Evolutionary conservation across 2,797 vertebrate species (phyloP).

Genomic region (Myripristis jacobus): DNA sequence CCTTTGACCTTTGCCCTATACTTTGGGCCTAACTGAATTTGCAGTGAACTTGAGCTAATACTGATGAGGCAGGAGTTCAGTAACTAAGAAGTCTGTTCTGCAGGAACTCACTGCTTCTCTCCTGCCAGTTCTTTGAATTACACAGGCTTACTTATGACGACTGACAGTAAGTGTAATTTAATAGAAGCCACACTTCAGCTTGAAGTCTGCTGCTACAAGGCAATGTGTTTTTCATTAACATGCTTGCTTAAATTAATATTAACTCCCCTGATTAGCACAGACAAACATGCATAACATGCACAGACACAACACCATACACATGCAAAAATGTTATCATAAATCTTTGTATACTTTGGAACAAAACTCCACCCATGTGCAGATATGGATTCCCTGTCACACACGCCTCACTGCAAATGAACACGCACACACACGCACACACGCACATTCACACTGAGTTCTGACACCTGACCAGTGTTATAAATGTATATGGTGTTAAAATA

Average conservation of each 20-base stretch:
- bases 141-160: conserved; percentile 50
- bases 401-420: not conserved
- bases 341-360: too few species aligned
- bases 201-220: conserved; percentile 8
- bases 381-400: not conserved
- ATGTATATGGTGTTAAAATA: conserved; percentile 56
- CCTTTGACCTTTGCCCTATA: conserved; percentile 47
- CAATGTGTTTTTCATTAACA: conserved; percentile 36
- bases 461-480: conserved; percentile 66
- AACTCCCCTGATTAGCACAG: conserved; percentile 40
- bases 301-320: conserved; percentile 17
- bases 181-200: not conserved
- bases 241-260: conserved; percentile 33
- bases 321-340: not conserved
- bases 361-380: not conserved
- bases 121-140: conserved; percentile 43
- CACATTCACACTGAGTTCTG: conserved; percentile 17
- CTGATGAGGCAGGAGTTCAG: conserved; percentile 60
- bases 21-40: not conserved
- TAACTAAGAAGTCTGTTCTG: conserved; percentile 57
- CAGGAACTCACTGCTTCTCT: conserved; percentile 25
- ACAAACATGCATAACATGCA: conserved; percentile 41
- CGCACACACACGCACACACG: conserved; percentile 10
- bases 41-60: not conserved
- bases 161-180: conserved; percentile 32